Evolutionary conservation across 92 coral and sea anemone species (phyloP).

Genomic region (Epizoanthus stellaris): DNA sequence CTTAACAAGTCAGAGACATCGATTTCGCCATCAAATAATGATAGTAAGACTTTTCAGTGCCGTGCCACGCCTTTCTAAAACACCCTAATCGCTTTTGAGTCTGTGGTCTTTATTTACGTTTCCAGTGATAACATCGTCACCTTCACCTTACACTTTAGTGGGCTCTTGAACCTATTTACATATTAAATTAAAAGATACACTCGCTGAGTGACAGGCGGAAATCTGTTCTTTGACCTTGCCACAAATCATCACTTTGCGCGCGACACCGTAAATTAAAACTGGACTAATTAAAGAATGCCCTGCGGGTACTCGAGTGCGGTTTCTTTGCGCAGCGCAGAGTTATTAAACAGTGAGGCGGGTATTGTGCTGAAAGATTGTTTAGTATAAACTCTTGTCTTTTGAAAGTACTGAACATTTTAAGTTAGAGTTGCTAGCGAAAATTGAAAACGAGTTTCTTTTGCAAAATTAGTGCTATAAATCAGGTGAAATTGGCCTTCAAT

Average conservation of each 20-base stretch:
- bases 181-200: slow-evolving; percentile 36
- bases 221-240: slow-evolving; percentile 30
- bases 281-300: slow-evolving; percentile 31
- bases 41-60: too few relatives aligned
- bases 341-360: slow-evolving; percentile 44
- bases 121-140: neutral
- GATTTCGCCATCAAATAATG: too few relatives aligned
- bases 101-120: slow-evolving; percentile 14
- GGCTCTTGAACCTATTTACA: slow-evolving; percentile 31
- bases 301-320: slow-evolving; percentile 19
- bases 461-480: neutral
- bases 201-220: slow-evolving; percentile 38
- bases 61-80: neutral
- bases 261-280: slow-evolving; percentile 32
- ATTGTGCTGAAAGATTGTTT: slow-evolving; percentile 36
- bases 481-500: neutral
- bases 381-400: slow-evolving; percentile 23
- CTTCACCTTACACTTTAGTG: slow-evolving; percentile 12
- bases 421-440: slow-evolving; percentile 1
- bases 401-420: slow-evolving; percentile 18
- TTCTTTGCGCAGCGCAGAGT: slow-evolving; percentile 24
- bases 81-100: neutral
- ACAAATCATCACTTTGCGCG: slow-evolving; percentile 32
- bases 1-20: too few relatives aligned
- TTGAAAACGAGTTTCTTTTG: neutral